Percentiles rank a stretch among this genome's conserved stretches.
These are phyloP conservation scores for Dysdera silvatica DNA, from an alignment of 1,140 invertebrate genomes.

Conservation along the genomic window DNA sequence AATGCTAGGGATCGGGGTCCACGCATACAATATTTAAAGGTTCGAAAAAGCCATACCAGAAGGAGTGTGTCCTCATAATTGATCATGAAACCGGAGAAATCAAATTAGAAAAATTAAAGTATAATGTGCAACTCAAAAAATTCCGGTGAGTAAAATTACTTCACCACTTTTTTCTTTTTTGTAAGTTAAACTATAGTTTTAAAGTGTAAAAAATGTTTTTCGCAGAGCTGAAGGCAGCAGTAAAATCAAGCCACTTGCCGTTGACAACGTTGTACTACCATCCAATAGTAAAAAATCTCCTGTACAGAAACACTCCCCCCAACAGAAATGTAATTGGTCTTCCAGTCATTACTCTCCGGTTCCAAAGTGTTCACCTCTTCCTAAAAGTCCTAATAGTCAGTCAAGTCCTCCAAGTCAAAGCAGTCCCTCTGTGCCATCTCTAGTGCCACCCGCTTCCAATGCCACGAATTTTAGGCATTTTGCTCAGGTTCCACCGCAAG, in stretches of 20 bases:
- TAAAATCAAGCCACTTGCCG: slow-evolving; percentile 28
- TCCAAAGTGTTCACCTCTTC: slow-evolving; percentile 21
- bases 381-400: slow-evolving; percentile 15
- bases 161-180: not conserved
- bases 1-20: slow-evolving; percentile 66
- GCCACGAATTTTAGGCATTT: too few relatives aligned
- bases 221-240: slow-evolving; percentile 34
- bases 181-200: not conserved
- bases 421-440: slow-evolving; percentile 28
- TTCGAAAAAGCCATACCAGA: slow-evolving; percentile 75
- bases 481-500: slow-evolving; percentile 2
- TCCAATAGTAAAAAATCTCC: slow-evolving; percentile 49
- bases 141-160: slow-evolving; percentile 57
- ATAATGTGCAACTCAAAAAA: slow-evolving; percentile 89
- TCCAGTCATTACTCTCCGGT: slow-evolving; percentile 27
- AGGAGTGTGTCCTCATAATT: slow-evolving; percentile 92
- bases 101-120: slow-evolving; percentile 78
- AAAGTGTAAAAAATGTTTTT: too few relatives aligned
- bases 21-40: slow-evolving; percentile 89
- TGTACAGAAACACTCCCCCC: slow-evolving; percentile 40
- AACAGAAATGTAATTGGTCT: slow-evolving; percentile 27
- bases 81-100: slow-evolving; percentile 84
- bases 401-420: slow-evolving; percentile 15
- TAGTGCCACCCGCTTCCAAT: not conserved
- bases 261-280: too few relatives aligned